Evolutionary conservation across 2,888 invertebrate genomes (phyloP).

Genomic region (Tetranychus piercei): DNA sequence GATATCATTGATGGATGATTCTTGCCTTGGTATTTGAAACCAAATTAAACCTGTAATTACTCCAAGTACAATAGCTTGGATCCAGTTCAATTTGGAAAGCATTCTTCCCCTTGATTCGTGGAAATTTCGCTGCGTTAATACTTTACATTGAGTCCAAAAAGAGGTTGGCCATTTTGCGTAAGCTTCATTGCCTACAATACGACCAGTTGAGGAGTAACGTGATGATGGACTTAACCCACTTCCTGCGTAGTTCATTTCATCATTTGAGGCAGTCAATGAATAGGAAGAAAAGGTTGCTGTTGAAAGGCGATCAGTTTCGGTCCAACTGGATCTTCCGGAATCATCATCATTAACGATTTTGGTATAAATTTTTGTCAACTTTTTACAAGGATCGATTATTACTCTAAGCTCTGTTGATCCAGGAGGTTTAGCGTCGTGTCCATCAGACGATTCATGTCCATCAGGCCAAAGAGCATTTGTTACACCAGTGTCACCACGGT

Average conservation of each 20-base stretch:
- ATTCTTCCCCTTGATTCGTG: constrained; percentile 54
- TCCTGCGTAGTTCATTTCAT: constrained; percentile 6
- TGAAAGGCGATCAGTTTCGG: constrained; percentile 44
- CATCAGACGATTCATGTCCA: background rate
- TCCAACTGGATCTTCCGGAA: constrained; percentile 43
- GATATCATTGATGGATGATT: constrained; percentile 53
- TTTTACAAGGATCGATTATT: constrained; percentile 9
- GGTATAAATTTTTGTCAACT: constrained; percentile 8
- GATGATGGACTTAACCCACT: constrained; percentile 1
- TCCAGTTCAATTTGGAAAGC: constrained; percentile 55
- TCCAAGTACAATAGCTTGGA: constrained; percentile 52
- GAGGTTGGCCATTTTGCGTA: constrained; percentile 47
- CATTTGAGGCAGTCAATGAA: constrained; percentile 13
- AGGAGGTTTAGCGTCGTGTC: background rate
- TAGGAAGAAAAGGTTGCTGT: constrained; percentile 21
- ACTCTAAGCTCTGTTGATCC: constrained; percentile 7
- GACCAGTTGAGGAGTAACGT: constrained; percentile 4
- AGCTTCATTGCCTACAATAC: background rate
- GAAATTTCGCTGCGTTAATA: constrained; percentile 54
- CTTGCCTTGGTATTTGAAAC: constrained; percentile 55
- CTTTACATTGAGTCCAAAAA: constrained; percentile 57
- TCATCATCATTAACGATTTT: constrained; percentile 39
- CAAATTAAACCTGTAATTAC: constrained; percentile 54
- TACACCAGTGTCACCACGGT: background rate
- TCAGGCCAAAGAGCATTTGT: background rate